Evolutionary conservation across 2,113 vertebrate species (phyloP).

Genomic region (Boleophthalmus pectinirostris): DNA sequence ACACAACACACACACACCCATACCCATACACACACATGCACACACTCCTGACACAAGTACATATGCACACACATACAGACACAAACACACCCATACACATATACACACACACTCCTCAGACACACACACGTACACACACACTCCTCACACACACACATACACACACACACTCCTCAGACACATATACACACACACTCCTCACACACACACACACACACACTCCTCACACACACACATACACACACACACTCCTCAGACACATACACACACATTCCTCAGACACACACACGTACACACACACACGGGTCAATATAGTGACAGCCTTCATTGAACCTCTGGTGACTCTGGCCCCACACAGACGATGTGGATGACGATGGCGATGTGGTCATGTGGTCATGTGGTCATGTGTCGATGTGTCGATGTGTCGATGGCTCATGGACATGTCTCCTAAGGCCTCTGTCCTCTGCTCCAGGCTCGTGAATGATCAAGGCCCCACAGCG

Average conservation of each 20-base stretch:
- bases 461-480: slow-evolving; percentile 56
- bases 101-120: slow-evolving; percentile 55
- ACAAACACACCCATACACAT: slow-evolving; percentile 17
- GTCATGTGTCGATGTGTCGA: too few relatives aligned
- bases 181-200: too few relatives aligned
- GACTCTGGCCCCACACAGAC: slow-evolving; percentile 74
- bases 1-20: not conserved
- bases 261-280: slow-evolving; percentile 43
- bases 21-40: slow-evolving; percentile 48
- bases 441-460: slow-evolving; percentile 79
- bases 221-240: slow-evolving; percentile 32
- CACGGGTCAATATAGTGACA: slow-evolving; percentile 70
- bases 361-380: too few relatives aligned
- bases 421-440: slow-evolving; percentile 74
- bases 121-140: slow-evolving; percentile 57
- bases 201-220: slow-evolving; percentile 49
- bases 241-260: too few relatives aligned
- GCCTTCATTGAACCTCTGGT: slow-evolving; percentile 68
- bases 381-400: too few relatives aligned
- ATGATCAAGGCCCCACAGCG: slow-evolving; percentile 46
- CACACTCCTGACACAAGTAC: too few relatives aligned
- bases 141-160: too few relatives aligned
- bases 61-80: too few relatives aligned
- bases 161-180: too few relatives aligned
- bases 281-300: slow-evolving; percentile 38